A percentile compares a stretch with the other conserved stretches of the same genome.
Conservation (phyloP, 2,888 invertebrate species). For the Tholera decimalis region DNA sequence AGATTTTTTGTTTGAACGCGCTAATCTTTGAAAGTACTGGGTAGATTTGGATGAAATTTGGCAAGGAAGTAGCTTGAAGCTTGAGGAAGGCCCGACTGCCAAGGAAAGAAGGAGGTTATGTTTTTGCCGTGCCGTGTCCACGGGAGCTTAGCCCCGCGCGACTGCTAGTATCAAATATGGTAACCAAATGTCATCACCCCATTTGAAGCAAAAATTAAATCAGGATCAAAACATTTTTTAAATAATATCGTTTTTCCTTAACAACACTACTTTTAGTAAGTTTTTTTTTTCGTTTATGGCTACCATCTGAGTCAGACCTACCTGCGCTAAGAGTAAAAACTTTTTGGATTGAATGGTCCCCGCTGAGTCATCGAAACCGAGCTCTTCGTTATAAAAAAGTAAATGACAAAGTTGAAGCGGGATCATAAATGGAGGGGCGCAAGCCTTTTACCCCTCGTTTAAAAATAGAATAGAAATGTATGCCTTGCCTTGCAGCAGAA, state of each 20-base stretch:
- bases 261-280: constrained; percentile 17
- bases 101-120: too few relatives aligned
- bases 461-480: constrained; percentile 36
- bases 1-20: too few relatives aligned
- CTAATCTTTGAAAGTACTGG: too few relatives aligned
- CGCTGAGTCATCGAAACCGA: constrained; percentile 47
- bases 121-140: too few relatives aligned
- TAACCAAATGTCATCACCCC: constrained; percentile 19
- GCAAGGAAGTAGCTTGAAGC: too few relatives aligned
- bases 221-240: constrained; percentile 25
- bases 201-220: constrained; percentile 12
- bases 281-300: constrained; percentile 55
- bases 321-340: constrained; percentile 55
- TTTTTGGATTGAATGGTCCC: constrained; percentile 55
- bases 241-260: constrained; percentile 50
- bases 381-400: constrained; percentile 37
- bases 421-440: constrained; percentile 42
- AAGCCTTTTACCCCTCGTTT: constrained; percentile 30
- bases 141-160: too few relatives aligned
- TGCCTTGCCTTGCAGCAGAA: constrained; percentile 2
- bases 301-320: constrained; percentile 53
- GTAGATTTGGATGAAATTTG: too few relatives aligned
- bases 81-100: too few relatives aligned
- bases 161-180: too few relatives aligned
- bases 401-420: constrained; percentile 25